phyloP scores from a whole-genome alignment of 2,797 vertebrate species.

The Centroberyx gerrardi region DNA sequence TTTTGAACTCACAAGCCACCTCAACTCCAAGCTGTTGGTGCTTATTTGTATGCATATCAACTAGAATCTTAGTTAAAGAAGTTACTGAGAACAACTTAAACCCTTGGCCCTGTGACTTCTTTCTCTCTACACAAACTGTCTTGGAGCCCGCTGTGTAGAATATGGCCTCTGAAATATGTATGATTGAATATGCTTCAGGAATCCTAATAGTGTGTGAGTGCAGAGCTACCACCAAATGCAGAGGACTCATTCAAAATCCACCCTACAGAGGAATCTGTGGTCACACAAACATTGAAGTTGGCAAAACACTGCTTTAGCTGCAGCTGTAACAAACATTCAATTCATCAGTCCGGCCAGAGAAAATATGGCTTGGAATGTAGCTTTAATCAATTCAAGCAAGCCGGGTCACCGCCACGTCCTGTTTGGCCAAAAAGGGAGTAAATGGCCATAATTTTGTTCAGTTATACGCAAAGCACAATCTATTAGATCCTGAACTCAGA shows the following conservation, averaged over 20 bases:
- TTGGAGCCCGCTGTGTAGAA: conserved; percentile 8
- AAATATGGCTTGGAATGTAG: conserved; percentile 80
- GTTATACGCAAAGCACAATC: conserved; percentile 19
- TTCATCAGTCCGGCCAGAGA: conserved; percentile 78
- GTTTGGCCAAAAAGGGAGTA: conserved; percentile 64
- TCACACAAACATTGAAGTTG: conserved; percentile 79
- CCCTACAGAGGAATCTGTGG: conserved; percentile 76
- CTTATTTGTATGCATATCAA: conserved; percentile 21
- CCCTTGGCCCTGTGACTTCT: background rate
- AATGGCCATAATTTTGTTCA: conserved; percentile 57
- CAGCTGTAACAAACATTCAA: conserved; percentile 83
- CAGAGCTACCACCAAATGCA: conserved; percentile 24
- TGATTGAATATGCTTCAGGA: conserved; percentile 32
- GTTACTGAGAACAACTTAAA: background rate
- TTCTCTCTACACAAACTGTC: conserved; percentile 5
- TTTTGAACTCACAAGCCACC: conserved; percentile 18
- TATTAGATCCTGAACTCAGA: background rate
- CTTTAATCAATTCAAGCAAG: conserved; percentile 82
- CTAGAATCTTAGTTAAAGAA: background rate
- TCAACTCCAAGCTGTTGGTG: conserved; percentile 1
- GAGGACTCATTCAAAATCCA: conserved; percentile 59
- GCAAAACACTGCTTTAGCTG: conserved; percentile 70
- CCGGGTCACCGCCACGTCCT: conserved; percentile 68
- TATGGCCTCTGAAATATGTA: conserved; percentile 36
- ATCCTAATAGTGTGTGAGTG: conserved; percentile 23